Percentiles rank a stretch among this genome's conserved stretches.
Evolutionary conservation across 2,113 vertebrate genomes (phyloP).

Genomic region (Arenaria interpres): DNA sequence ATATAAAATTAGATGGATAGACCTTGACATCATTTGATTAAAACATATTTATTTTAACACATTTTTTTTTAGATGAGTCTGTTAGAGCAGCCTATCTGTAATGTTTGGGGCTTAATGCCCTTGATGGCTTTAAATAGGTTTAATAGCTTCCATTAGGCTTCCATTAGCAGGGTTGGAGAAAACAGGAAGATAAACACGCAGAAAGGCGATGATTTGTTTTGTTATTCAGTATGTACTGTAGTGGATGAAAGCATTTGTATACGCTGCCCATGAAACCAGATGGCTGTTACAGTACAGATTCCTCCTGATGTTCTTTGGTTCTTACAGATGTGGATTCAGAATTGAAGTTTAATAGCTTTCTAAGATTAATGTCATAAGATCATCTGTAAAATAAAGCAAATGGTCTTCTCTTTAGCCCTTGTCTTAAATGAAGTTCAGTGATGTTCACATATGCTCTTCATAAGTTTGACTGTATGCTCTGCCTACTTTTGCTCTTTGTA

Average conservation of each 20-base stretch:
- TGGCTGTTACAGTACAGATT: neutral
- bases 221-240: neutral
- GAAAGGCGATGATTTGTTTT: slow-evolving; percentile 13
- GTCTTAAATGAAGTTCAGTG: neutral
- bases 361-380: neutral
- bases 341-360: neutral
- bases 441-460: neutral
- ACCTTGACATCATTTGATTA: slow-evolving; percentile 26
- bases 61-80: slow-evolving; percentile 19
- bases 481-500: neutral
- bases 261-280: neutral
- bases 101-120: slow-evolving; percentile 16
- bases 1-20: slow-evolving; percentile 26
- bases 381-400: neutral
- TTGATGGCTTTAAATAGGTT: slow-evolving; percentile 8
- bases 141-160: slow-evolving; percentile 52
- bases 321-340: neutral
- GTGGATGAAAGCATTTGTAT: neutral
- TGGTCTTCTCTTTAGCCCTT: neutral
- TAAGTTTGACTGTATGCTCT: neutral
- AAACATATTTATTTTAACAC: slow-evolving; percentile 22
- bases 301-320: neutral
- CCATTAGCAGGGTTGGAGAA: neutral
- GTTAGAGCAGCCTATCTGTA: neutral
- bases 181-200: neutral